These are phyloP conservation scores for Ditylenchus dipsaci DNA, from an alignment of 1,140 invertebrate species.

Conservation along the genomic window DNA sequence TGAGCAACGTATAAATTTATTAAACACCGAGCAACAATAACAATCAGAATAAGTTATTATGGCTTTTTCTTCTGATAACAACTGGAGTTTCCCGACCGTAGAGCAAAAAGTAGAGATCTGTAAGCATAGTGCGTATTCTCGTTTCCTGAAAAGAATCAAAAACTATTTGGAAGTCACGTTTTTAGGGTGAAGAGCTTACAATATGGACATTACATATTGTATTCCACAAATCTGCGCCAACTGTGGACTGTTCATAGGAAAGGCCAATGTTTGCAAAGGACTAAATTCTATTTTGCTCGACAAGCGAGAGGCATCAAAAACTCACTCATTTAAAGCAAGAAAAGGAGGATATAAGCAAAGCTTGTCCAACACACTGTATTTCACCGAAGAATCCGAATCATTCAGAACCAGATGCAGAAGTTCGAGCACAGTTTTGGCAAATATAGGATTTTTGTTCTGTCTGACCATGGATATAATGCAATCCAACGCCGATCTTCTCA, in stretches of 20 bases:
- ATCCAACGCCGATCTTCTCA: constrained; percentile 15
- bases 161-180: neutral
- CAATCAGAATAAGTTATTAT: neutral
- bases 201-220: constrained; percentile 10
- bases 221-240: constrained; percentile 18
- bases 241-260: constrained; percentile 19
- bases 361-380: constrained; percentile 9
- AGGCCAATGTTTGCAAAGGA: constrained; percentile 5
- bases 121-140: constrained; percentile 20
- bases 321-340: constrained; percentile 5
- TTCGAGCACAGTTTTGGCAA: constrained; percentile 17
- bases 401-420: constrained; percentile 17
- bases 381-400: constrained; percentile 21
- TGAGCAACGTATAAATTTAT: neutral
- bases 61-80: neutral
- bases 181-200: neutral
- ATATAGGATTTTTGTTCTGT: constrained; percentile 4
- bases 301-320: too few relatives aligned
- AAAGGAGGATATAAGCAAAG: constrained; percentile 24
- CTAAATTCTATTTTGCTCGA: too few relatives aligned
- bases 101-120: constrained; percentile 27
- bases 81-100: constrained; percentile 26
- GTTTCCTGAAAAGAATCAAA: constrained; percentile 19
- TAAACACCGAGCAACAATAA: neutral
- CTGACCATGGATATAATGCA: constrained; percentile 22